Evolutionary conservation across 2,797 vertebrate genomes (phyloP).

Genomic region (Linurgus olivaceus): DNA sequence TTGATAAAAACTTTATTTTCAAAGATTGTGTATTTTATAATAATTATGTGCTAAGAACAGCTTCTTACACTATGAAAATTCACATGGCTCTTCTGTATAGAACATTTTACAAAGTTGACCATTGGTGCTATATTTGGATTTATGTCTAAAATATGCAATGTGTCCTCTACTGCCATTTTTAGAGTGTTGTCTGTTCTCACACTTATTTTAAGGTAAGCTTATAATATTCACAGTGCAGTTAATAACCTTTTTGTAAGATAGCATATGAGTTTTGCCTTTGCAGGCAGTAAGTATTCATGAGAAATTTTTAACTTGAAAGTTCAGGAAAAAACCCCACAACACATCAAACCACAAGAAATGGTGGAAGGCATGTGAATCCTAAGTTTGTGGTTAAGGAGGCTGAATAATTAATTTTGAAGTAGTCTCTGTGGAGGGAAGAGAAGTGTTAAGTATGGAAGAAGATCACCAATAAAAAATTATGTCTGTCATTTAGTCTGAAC

Average conservation of each 20-base stretch:
- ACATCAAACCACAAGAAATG: neutral
- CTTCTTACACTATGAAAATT: neutral
- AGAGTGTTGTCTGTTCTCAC: neutral
- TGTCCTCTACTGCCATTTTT: neutral
- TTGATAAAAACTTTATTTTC: neutral
- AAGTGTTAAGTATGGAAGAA: neutral
- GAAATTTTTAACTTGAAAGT: neutral
- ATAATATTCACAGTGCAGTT: neutral
- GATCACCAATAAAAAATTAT: neutral
- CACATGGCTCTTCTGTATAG: neutral
- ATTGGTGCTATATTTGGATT: neutral
- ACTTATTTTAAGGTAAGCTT: neutral
- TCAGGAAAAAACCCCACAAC: accelerated
- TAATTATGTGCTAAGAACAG: neutral
- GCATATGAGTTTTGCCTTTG: neutral
- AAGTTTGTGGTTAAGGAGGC: neutral
- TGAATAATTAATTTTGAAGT: neutral
- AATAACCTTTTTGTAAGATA: neutral
- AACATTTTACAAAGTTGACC: neutral
- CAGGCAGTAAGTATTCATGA: neutral
- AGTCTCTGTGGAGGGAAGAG: neutral
- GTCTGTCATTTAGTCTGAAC: neutral
- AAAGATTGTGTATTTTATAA: neutral
- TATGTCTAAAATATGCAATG: neutral
- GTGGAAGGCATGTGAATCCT: neutral